Percentiles rank a stretch among this genome's conserved stretches.
These are phyloP conservation scores for Vulpes ferrilata DNA, from an alignment of 2,113 vertebrate genomes.

Conservation along the genomic window DNA sequence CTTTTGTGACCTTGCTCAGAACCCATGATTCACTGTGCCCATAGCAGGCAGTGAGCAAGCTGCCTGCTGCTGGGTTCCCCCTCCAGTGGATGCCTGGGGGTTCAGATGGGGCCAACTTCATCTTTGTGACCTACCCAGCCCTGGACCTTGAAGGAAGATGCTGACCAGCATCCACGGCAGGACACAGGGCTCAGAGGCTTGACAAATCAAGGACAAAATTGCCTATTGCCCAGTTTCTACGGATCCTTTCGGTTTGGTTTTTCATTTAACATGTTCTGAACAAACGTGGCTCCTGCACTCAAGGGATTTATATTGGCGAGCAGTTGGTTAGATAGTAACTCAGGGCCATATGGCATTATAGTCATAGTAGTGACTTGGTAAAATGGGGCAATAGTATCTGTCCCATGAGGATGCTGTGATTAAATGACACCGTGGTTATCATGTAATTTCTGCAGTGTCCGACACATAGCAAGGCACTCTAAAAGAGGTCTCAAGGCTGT, in stretches of 20 bases:
- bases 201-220: not conserved
- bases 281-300: slow-evolving; percentile 23
- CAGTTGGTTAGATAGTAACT: not conserved
- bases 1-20: not conserved
- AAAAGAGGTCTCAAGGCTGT: not conserved
- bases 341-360: not conserved
- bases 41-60: not conserved
- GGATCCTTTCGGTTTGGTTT: not conserved
- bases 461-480: not conserved
- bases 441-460: not conserved
- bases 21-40: not conserved
- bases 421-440: not conserved
- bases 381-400: not conserved
- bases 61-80: not conserved
- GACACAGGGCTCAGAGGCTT: not conserved
- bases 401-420: slow-evolving; percentile 13
- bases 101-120: not conserved
- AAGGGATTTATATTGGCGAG: not conserved
- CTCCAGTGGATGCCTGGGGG: not conserved
- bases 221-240: not conserved
- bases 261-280: not conserved
- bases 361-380: not conserved
- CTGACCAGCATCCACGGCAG: not conserved
- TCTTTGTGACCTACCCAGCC: not conserved
- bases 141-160: not conserved